Evolutionary conservation across 1,140 invertebrate genomes (phyloP).

Genomic region (Epicauta chinensis): DNA sequence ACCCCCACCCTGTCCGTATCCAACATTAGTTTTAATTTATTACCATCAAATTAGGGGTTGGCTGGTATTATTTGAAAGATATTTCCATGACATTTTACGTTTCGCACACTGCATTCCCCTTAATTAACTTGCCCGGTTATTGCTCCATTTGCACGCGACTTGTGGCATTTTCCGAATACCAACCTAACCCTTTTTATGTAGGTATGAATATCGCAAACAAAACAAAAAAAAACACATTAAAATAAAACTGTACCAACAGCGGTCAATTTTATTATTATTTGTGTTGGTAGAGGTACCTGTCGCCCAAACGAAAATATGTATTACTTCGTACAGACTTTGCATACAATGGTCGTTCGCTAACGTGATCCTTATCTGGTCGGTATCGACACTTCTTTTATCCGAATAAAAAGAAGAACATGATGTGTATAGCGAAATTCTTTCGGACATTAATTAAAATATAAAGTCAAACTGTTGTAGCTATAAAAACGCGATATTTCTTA

Average conservation of each 20-base stretch:
- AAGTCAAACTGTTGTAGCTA: no score
- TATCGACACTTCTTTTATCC: slow-evolving; percentile 27
- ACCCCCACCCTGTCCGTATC: no score
- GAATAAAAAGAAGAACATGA: no score
- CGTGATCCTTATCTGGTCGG: slow-evolving; percentile 26
- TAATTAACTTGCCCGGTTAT: slow-evolving; percentile 30
- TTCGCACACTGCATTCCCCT: slow-evolving; percentile 18
- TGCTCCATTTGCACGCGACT: slow-evolving; percentile 26
- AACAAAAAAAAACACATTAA: slow-evolving; percentile 4
- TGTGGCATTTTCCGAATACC: slow-evolving; percentile 10
- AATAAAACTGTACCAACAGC: neutral
- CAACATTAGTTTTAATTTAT: no score
- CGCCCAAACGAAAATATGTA: slow-evolving; percentile 30
- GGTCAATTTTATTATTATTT: slow-evolving; percentile 13
- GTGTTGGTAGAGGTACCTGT: slow-evolving; percentile 8
- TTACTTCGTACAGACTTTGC: slow-evolving; percentile 28
- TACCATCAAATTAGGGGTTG: no score
- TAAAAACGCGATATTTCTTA: no score
- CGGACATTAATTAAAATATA: no score
- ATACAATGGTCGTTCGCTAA: slow-evolving; percentile 27
- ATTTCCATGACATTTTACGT: no score
- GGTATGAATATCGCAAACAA: neutral
- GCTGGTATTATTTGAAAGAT: no score
- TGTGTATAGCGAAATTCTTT: no score
- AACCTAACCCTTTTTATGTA: slow-evolving; percentile 5